Conservation (phyloP, 2,113 vertebrate genomes). For the Pseudois nayaur region DNA sequence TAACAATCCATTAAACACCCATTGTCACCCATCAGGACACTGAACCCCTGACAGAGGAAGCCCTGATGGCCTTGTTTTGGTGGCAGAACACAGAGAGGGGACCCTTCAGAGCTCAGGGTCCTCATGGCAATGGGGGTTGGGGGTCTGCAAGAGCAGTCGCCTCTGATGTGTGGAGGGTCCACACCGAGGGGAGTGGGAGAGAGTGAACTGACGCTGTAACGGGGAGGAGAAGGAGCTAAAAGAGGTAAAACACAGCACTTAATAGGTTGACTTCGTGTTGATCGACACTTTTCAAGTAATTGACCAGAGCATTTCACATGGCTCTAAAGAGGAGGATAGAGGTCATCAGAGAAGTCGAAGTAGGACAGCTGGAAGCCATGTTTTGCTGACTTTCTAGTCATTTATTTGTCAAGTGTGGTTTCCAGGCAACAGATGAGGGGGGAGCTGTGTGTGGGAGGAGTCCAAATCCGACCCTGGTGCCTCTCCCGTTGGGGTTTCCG, state of each 20-base stretch:
- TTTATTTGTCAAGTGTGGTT: accelerated
- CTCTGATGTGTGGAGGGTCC: background rate
- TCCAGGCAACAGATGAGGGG: background rate
- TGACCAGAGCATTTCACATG: background rate
- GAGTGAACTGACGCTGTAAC: accelerated
- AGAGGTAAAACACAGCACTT: background rate
- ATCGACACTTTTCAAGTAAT: background rate
- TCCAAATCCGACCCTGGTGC: background rate
- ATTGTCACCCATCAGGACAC: background rate
- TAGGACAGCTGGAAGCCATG: background rate
- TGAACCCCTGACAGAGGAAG: accelerated
- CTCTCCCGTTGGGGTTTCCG: accelerated
- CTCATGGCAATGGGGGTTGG: background rate
- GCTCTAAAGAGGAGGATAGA: background rate
- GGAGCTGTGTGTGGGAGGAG: background rate
- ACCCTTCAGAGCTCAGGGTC: background rate
- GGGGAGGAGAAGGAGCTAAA: accelerated
- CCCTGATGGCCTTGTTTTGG: background rate
- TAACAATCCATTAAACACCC: background rate
- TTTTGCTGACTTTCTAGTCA: background rate
- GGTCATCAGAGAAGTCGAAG: background rate
- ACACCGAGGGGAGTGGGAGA: background rate
- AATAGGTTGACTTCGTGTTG: too few relatives aligned
- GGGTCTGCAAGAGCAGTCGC: background rate
- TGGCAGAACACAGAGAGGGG: background rate